Evolutionary conservation across 2,888 invertebrate species (phyloP), one percentile per base, ranked within the genome.

Genomic region (Cecidostiba fungosa): DNA sequence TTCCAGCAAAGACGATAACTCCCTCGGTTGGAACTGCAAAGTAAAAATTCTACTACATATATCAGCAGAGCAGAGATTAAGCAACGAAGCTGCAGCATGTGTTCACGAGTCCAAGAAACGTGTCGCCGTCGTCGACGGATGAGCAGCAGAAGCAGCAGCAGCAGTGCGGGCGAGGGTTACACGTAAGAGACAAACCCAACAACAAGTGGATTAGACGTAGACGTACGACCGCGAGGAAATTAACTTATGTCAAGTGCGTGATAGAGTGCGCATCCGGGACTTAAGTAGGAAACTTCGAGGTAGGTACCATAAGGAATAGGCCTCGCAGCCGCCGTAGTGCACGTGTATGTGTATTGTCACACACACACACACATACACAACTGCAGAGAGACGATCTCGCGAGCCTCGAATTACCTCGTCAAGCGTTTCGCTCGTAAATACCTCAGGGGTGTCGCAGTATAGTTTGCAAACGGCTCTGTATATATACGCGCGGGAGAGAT

Each of bases 241-340:
- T 82, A 85, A 83, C 86, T 86, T 86, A 86, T 59, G 86, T 84
- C 83, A 80, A 83, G 86, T 83, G 86, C 86, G 83, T 86, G 86
- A 86, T 86, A 80, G 86, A 86, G 83, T 86, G 83, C 76, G 79
- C 84, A 81, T 86, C 86, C 86, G 86, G 86, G 81, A 77, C 81
- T 84, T 84, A 77, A 86, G 84, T 84, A 81, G 86, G 84, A 84
- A 84, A 86, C 84, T 86, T 84, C n/a, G 74, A 29, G 54, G 79
- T 73, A n/a, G 86, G 72, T 66, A 66, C 12, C 66, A 26, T 66
- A 66, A 26, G 26, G 66, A 66, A 66, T 66, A 66, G 29, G 66
- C 66, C 66, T n/a, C n/a, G n/a, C n/a, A n/a, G 70, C 70, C 0
- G 16, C 3, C 3, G 16, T 8, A 16, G n/a, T 6, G n/a, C 50